Percentiles rank a stretch among this genome's conserved stretches.
Conservation (phyloP, 37 sponge, comb jelly and placozoan species). For the Petrosia ficiformis region DNA sequence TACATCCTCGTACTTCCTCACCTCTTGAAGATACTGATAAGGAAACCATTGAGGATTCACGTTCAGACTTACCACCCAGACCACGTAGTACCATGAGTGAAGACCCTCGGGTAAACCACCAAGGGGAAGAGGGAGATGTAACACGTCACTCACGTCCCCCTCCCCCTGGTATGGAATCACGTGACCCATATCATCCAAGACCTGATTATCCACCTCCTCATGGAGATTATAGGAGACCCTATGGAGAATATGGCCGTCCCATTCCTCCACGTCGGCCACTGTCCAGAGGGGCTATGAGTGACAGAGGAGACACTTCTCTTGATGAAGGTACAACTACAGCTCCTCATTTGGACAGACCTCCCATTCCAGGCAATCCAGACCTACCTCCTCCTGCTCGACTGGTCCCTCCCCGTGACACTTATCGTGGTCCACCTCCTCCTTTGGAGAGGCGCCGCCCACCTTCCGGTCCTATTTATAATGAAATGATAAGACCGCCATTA, state of each 20-base stretch:
- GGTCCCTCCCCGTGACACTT: not conserved
- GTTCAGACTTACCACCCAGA: not conserved
- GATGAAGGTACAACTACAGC: not conserved
- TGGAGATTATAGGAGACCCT: not conserved
- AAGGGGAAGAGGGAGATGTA: not conserved
- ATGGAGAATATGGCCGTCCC: not conserved
- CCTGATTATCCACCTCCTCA: not conserved
- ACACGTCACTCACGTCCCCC: not conserved
- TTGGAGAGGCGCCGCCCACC: conserved; percentile 8
- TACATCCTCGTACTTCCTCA: conserved; percentile 12
- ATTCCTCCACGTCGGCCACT: not conserved
- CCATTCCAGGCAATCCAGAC: conserved; percentile 7
- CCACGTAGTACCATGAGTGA: not conserved
- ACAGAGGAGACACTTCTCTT: not conserved
- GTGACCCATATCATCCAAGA: not conserved
- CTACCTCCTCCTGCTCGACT: not conserved
- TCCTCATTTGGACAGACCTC: not conserved
- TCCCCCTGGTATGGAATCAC: conserved; percentile 2
- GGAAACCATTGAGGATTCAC: not conserved
- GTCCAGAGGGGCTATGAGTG: not conserved
- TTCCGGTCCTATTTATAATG: not conserved
- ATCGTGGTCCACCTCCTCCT: not conserved
- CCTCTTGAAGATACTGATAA: not conserved
- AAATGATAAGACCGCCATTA: not conserved
- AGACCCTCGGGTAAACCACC: not conserved